Base-by-base conservation (phyloP, 2,888 invertebrate genomes). In the Crocallis elinguaria region DNA sequence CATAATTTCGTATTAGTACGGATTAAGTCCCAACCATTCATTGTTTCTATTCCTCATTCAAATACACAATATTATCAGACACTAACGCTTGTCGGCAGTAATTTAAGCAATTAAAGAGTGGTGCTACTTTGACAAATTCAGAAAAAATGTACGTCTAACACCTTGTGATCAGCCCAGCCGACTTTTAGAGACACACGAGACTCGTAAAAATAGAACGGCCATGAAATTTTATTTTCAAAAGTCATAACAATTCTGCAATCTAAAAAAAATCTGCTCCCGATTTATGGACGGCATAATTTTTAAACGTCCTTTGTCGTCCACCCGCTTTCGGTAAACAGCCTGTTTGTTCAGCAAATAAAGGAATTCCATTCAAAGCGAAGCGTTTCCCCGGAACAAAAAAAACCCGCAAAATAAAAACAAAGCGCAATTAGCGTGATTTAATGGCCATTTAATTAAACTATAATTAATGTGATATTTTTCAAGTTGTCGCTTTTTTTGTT, bases 351-450 rank as follows among this genome's bases (percentile, higher is more conserved):
- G 43, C 79, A 84, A 87, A 89, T 88, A 90, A 91, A 91, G 84
- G 90, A 83, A 90, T 90, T 86, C 86, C 86, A 86, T 88, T 84
- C 79, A 80, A 67, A 70, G 77, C 73, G 74, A 52, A 54, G 39
- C 69, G 73, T 75, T 79, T 79, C 25, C 53, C 71, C 77, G 75
- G 66, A 65, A 71, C 80, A 84, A 78, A 81, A 88, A 84, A 73
- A 74, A 67, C 64, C 76, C 75, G 74, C 75, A 79, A 88, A 84
- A 90, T 88, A 88, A 88, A 87, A 89, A 88, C 86, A 84, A 84
- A 81, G 79, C 82, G 86, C 89, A 88, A 88, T 90, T 90, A 87
- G 84, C 83, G 82, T 88, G 89, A 91, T 91, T 90, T 90, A 90
- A 90, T 81, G 86, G 82, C 75, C 82, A 75, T 89, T 89, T 89